A percentile compares a stretch with the other conserved stretches of the same genome.
Evolutionary conservation across 1,140 invertebrate genomes (phyloP).

Genomic region (Euborellia annulipes): DNA sequence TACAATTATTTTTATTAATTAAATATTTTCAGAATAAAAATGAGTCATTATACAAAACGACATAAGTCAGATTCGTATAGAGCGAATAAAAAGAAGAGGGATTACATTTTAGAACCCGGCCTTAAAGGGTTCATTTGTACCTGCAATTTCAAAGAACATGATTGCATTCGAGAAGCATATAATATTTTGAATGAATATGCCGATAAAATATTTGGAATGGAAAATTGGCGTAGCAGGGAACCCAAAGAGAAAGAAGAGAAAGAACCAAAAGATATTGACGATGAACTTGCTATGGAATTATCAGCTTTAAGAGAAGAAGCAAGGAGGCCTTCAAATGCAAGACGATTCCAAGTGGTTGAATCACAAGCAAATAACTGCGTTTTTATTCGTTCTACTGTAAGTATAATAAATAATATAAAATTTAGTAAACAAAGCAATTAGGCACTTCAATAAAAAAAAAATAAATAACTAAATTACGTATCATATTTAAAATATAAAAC

Average conservation of each 20-base stretch:
- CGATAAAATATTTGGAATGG: constrained; percentile 33
- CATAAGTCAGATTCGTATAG: constrained; percentile 19
- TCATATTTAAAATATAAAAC: no score
- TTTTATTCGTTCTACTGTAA: constrained; percentile 58
- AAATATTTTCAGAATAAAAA: no score
- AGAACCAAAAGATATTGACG: constrained; percentile 42
- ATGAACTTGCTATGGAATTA: constrained; percentile 46
- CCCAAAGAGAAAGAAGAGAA: constrained; percentile 27
- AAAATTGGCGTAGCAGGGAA: constrained; percentile 13
- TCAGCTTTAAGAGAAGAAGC: constrained; percentile 38
- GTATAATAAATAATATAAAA: no score
- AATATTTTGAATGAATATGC: constrained; percentile 76
- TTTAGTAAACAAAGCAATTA: no score
- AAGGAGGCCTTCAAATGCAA: constrained; percentile 19
- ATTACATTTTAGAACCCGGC: constrained; percentile 43
- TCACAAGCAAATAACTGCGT: constrained; percentile 66
- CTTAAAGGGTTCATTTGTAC: constrained; percentile 72
- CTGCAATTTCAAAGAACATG: constrained; percentile 69
- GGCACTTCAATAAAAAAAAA: no score
- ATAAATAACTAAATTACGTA: no score
- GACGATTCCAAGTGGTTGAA: constrained; percentile 39
- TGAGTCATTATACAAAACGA: constrained; percentile 19
- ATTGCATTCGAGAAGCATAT: constrained; percentile 69
- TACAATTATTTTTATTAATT: no score
- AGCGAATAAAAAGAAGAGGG: constrained; percentile 21